Evolutionary conservation across 2,888 invertebrate species (phyloP).

Genomic region (Cheilosia urbana): DNA sequence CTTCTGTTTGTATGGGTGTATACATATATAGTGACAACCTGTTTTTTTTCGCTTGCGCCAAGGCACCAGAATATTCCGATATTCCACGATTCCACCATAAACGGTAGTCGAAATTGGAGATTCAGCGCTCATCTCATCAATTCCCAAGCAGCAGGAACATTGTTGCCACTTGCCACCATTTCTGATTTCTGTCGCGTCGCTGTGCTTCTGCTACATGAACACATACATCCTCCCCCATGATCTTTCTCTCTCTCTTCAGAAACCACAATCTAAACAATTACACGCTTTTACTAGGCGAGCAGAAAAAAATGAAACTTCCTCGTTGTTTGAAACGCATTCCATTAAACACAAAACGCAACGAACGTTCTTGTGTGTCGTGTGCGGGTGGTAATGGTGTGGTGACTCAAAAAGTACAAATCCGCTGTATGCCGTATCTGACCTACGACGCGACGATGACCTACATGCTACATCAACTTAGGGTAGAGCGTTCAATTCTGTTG

Average conservation of each 20-base stretch:
- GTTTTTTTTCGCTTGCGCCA: too few relatives aligned
- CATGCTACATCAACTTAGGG: conserved; percentile 26
- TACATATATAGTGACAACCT: too few relatives aligned
- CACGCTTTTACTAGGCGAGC: conserved; percentile 59
- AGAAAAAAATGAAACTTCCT: conserved; percentile 5
- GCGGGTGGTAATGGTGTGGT: too few relatives aligned
- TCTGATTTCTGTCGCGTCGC: too few relatives aligned
- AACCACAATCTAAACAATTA: conserved; percentile 61
- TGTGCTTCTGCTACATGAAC: too few relatives aligned
- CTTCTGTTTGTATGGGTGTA: too few relatives aligned
- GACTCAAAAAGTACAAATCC: conserved; percentile 1
- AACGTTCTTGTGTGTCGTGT: not conserved
- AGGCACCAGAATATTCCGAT: too few relatives aligned
- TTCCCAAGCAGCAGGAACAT: too few relatives aligned
- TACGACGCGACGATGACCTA: conserved; percentile 4
- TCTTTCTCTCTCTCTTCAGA: conserved; percentile 2
- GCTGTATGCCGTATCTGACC: not conserved
- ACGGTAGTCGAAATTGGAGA: too few relatives aligned
- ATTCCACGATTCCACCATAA: too few relatives aligned
- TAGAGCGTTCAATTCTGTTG: conserved; percentile 11
- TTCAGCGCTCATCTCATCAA: too few relatives aligned
- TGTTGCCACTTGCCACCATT: too few relatives aligned
- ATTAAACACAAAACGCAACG: not conserved
- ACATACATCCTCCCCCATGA: conserved; percentile 17
- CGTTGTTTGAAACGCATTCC: conserved; percentile 11